Base-by-base conservation (phyloP, 1,140 invertebrate genomes). In the Microplitis mediator region DNA sequence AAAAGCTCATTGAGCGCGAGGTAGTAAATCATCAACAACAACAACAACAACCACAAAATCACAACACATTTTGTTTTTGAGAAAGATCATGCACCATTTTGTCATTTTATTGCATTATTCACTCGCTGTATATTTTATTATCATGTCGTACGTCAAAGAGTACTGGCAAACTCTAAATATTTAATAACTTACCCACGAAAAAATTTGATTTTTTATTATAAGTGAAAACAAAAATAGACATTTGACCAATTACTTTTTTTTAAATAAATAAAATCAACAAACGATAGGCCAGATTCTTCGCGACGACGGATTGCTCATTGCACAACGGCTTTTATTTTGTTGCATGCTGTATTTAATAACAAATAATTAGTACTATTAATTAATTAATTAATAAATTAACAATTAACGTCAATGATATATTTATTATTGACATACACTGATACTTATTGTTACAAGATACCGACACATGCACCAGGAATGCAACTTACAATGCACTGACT, bases 1-100 rank as follows among this genome's bases (percentile, higher is more conserved):
- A 97, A 90, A 96, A 96, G 91, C 91, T 95, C 86, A 95, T 97
- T 88, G 95, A 97, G 88, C 95, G 93, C 91, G 95, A 97, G 95
- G 95, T 97, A 95, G 86, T 73, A 73, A 63, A 70, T 58, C 31
- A 69, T 39, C 16, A 31, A 62, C 56, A 68, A 63, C 56, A 51
- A 65, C 13, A 60, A 56, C 39, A 69, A 58, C 11, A 51, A 72
- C 14, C 36, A 58, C 51, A 54, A 66, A 16, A 45, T 45, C 39
- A 45, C 39, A 45, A 45, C 39, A 45, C 39, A 45, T 45, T 45
- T 45, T 45, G 39, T 11, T 61, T 32, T 63, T 63, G 54, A 58
- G 56, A 58, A 16, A 23, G 23, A 23, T 61, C 58, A 64, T 64
- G 62, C 62, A 64, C 62, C 62, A 64, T 35, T 50, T 64, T 39